Base-by-base conservation (phyloP, 2,113 vertebrate genomes). In the Hirundichthys speculiger region DNA sequence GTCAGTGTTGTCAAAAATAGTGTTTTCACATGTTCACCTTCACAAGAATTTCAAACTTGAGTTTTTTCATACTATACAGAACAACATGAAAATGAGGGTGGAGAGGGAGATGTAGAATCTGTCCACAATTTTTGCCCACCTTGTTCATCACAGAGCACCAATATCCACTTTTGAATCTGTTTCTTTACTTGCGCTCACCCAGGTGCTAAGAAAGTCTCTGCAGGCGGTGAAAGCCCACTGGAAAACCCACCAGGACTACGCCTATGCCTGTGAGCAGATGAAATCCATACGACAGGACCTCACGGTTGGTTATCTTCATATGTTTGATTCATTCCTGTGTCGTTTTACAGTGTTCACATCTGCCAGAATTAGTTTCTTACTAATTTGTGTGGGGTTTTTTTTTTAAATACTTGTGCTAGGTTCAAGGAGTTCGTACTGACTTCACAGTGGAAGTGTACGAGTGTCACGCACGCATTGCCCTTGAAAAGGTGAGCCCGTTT, bases 381-480 rank as follows among this genome's bases (percentile, higher is more conserved):
- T 8, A 7, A 5, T 52, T 47, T 43, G 1, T 15, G 2, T 27
- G 18, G 9, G 20, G 1, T 57, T 27, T 20, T 5, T 16, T 15
- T 25, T 13, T 19, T 14, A 11, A 34, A 48, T 52, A 21, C 50
- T 14, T 45, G 14, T 13, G 14, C 5, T 22, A 87, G 85, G 85
- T 97, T 38, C 96, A 97, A 75, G 95, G 96, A 47, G 85, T 97
- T 68, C 93, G 96, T 46, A 96, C 95, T 0, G 95, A 97, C 13
- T 96, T 97, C 84, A 97, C 95, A 0, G 95, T 97, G 46, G 95
- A 97, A 69, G 95, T 97, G 8, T 97, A 96, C 2, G 95, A 97
- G 88, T 97, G 95, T 5, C 96, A 97, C 0, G 96, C 96, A 21
- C 94, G 95, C 24, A 96, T 97, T 4, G 96, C 95, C 27, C 80